Evolutionary conservation across 2,797 vertebrate species (phyloP).

Genomic region (Neosilurus mollespiculum): DNA sequence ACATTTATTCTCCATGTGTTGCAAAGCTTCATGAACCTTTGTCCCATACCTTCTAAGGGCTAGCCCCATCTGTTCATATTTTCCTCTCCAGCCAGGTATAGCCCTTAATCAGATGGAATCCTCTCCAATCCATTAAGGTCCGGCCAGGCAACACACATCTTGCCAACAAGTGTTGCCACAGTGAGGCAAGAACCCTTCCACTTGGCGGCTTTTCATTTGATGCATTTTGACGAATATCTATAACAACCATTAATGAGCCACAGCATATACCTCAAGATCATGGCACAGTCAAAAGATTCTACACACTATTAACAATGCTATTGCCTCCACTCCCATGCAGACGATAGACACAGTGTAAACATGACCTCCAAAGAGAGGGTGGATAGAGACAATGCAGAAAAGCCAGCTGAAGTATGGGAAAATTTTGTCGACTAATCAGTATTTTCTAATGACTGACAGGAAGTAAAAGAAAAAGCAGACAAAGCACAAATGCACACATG

Average conservation of each 20-base stretch:
- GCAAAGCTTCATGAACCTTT: background rate
- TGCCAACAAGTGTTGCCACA: conserved; percentile 17
- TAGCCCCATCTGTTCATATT: conserved; percentile 17
- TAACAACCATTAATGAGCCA: background rate
- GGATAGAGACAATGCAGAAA: background rate
- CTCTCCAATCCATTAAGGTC: background rate
- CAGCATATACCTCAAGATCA: background rate
- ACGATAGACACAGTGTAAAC: background rate
- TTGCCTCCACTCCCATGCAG: background rate
- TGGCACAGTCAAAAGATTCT: background rate
- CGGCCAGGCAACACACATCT: conserved; percentile 1
- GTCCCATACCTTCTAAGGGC: background rate
- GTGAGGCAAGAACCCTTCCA: background rate
- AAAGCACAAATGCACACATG: background rate
- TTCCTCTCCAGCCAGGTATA: background rate
- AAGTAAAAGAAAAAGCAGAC: background rate
- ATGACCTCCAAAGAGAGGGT: background rate
- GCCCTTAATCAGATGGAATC: background rate
- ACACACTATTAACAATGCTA: background rate
- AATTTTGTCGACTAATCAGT: no score
- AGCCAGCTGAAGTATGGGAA: background rate
- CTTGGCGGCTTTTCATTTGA: background rate
- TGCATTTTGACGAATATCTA: background rate
- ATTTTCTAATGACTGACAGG: no score
- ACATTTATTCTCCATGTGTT: background rate